Percentiles rank a stretch among this genome's conserved stretches.
These are phyloP conservation scores for Peromyscus attwateri DNA, from an alignment of 2,797 vertebrate species.

Conservation along the genomic window DNA sequence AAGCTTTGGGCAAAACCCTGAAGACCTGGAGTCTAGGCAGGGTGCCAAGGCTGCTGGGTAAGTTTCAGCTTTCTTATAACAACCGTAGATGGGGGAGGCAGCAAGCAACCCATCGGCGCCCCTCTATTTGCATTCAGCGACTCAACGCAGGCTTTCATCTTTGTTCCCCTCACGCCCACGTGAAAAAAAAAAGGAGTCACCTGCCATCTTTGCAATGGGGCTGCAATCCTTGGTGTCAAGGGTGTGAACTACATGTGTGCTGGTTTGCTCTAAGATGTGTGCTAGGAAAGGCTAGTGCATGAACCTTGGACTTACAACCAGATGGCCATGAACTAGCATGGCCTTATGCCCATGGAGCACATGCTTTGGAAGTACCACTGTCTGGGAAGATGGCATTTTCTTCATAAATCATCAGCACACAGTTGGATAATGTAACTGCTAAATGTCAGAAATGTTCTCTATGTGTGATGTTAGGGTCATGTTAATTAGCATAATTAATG, in stretches of 20 bases:
- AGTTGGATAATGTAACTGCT: neutral
- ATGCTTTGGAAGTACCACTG: neutral
- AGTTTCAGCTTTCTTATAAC: constrained; percentile 7
- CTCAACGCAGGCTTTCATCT: neutral
- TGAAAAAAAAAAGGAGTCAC: neutral
- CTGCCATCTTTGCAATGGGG: neutral
- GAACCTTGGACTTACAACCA: neutral
- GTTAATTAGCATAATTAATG: neutral
- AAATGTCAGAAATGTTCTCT: neutral
- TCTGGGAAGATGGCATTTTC: neutral
- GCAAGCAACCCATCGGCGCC: neutral
- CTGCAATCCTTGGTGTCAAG: accelerated
- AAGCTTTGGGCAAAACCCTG: neutral
- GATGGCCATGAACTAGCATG: neutral
- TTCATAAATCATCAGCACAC: neutral
- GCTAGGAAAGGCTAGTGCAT: neutral
- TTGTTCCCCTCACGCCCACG: accelerated
- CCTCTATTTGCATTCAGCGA: neutral
- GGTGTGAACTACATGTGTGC: accelerated
- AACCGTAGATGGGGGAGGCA: neutral
- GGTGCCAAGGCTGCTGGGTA: neutral
- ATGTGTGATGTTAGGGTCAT: neutral
- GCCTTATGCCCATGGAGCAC: too few species aligned
- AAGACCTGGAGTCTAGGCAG: constrained; percentile 40
- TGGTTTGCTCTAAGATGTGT: too few species aligned